These are phyloP conservation scores for Myxocyprinus asiaticus DNA, from an alignment of 2,113 vertebrate species.

Conservation along the genomic window DNA sequence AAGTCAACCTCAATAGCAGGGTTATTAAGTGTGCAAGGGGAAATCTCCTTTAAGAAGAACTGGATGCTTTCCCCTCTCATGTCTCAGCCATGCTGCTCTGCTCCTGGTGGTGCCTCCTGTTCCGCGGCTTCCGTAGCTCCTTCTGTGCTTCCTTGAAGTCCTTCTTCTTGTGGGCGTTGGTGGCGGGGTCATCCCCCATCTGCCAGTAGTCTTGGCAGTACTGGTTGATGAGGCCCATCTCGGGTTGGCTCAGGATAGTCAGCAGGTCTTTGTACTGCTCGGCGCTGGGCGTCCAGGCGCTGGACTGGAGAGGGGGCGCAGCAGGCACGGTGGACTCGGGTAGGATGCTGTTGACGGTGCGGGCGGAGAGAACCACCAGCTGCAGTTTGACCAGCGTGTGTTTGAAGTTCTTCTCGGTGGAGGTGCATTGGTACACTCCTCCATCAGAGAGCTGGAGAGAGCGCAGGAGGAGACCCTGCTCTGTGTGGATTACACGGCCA, in stretches of 20 bases:
- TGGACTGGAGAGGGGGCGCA: slow-evolving; percentile 67
- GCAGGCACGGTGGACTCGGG: slow-evolving; percentile 76
- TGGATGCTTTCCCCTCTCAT: slow-evolving; percentile 73
- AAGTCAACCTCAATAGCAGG: slow-evolving; percentile 19
- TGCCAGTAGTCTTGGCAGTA: slow-evolving; percentile 98
- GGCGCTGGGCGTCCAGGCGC: slow-evolving; percentile 76
- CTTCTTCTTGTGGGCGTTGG: slow-evolving; percentile 75
- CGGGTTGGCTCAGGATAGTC: slow-evolving; percentile 92
- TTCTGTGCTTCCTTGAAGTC: slow-evolving; percentile 90
- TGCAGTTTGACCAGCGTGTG: slow-evolving; percentile 90
- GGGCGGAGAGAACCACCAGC: slow-evolving; percentile 86
- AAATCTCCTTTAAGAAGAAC: not conserved
- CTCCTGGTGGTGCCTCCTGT: slow-evolving; percentile 90
- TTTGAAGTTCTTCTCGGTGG: slow-evolving; percentile 99
- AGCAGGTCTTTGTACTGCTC: slow-evolving; percentile 92
- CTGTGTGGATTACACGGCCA: slow-evolving; percentile 90
- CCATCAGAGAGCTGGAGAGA: slow-evolving; percentile 87
- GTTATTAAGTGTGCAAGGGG: slow-evolving; percentile 17
- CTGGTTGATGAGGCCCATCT: slow-evolving; percentile 97
- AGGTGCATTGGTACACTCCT: slow-evolving; percentile 93
- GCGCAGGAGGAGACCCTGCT: slow-evolving; percentile 90
- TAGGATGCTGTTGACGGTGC: slow-evolving; percentile 86
- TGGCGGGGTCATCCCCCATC: slow-evolving; percentile 74
- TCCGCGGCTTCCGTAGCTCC: slow-evolving; percentile 83
- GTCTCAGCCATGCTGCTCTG: slow-evolving; percentile 81